Conservation (phyloP, 2,113 vertebrate species). For the Delphinapterus leucas region DNA sequence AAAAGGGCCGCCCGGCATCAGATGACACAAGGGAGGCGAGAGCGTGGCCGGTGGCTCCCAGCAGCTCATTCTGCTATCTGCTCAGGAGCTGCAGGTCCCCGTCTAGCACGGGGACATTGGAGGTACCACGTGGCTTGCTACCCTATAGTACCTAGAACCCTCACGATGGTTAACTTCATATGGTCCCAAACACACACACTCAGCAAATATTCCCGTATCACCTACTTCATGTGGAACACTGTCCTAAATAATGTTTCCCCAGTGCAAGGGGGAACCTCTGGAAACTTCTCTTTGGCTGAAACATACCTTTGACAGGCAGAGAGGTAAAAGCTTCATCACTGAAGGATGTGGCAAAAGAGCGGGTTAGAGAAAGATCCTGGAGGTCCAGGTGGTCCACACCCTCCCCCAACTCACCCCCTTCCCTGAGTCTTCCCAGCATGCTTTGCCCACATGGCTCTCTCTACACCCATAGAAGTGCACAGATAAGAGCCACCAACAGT, state of each 20-base stretch:
- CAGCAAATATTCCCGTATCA: neutral
- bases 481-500: neutral
- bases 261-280: neutral
- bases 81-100: neutral
- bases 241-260: neutral
- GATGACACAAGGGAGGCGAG: rapidly evolving
- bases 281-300: neutral
- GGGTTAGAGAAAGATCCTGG: neutral
- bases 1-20: neutral
- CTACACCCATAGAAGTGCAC: neutral
- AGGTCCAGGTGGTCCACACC: rapidly evolving
- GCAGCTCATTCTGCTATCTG: neutral
- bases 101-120: rapidly evolving
- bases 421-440: neutral
- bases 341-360: neutral
- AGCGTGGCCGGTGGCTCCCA: neutral
- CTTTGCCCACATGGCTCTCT: neutral
- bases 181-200: neutral
- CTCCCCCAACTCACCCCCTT: neutral
- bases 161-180: neutral
- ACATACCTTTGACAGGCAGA: neutral
- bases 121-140: rapidly evolving
- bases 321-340: neutral
- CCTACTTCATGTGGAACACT: rapidly evolving
- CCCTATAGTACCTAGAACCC: neutral